Percentiles rank a stretch among this genome's conserved stretches.
Evolutionary conservation across 2,888 invertebrate genomes (phyloP).

Genomic region (Lasioglossum morio): DNA sequence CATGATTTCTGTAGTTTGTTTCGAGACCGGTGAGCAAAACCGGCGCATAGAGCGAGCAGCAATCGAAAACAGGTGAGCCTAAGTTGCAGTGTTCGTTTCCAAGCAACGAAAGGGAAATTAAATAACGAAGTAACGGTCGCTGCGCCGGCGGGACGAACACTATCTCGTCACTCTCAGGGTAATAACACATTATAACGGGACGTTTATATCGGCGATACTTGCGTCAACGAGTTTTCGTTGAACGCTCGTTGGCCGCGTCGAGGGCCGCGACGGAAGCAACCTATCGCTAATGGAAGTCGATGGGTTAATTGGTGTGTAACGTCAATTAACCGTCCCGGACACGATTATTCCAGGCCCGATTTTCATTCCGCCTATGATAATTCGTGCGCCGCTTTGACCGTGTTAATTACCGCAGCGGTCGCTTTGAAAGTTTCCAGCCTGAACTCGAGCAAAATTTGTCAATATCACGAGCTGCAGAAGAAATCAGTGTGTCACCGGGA

Average conservation of each 20-base stretch:
- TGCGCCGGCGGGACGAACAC: neutral
- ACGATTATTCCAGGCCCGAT: conserved; percentile 63
- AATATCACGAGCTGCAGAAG: neutral
- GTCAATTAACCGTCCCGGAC: conserved; percentile 63
- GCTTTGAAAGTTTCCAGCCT: conserved; percentile 24
- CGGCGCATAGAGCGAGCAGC: no score
- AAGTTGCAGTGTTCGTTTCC: neutral
- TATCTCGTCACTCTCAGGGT: neutral
- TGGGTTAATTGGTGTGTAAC: conserved; percentile 66
- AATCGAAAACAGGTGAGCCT: neutral
- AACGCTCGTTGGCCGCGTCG: conserved; percentile 28
- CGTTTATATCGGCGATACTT: conserved; percentile 31
- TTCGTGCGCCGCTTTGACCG: conserved; percentile 60
- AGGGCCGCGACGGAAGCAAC: conserved; percentile 38
- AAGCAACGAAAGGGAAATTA: conserved; percentile 1
- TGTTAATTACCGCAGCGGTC: conserved; percentile 62
- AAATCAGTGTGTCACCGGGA: neutral
- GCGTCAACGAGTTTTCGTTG: conserved; percentile 40
- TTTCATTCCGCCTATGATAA: conserved; percentile 65
- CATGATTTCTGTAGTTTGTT: no score
- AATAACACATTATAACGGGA: neutral
- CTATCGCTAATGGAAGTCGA: conserved; percentile 62
- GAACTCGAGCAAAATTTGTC: neutral
- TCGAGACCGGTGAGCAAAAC: no score
- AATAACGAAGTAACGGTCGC: neutral